Evolutionary conservation across 2,888 invertebrate genomes (phyloP).

Genomic region (Andrena minutula): DNA sequence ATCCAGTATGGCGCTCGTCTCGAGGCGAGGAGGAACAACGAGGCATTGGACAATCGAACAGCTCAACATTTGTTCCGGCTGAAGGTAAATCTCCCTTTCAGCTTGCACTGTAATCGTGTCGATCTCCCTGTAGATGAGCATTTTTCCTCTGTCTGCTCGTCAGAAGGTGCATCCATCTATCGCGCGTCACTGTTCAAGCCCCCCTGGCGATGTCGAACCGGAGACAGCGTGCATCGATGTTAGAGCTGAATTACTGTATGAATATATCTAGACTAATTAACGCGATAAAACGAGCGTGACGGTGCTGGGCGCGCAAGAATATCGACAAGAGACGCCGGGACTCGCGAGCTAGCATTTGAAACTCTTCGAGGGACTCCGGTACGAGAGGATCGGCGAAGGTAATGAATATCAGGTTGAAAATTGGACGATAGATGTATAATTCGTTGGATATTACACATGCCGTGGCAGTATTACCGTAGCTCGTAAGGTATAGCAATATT

Average conservation of each 20-base stretch:
- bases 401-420: conserved; percentile 25
- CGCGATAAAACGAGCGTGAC: conserved; percentile 14
- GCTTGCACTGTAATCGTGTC: too few relatives aligned
- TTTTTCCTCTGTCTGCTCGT: background rate
- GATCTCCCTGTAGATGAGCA: too few relatives aligned
- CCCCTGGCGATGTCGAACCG: conserved; percentile 7
- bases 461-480: conserved; percentile 82
- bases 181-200: conserved; percentile 19
- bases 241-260: conserved; percentile 46
- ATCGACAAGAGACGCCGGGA: background rate
- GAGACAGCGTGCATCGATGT: conserved; percentile 48
- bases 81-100: conserved; percentile 55
- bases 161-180: background rate
- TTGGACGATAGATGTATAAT: conserved; percentile 42
- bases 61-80: conserved; percentile 52
- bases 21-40: conserved; percentile 46
- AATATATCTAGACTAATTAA: conserved; percentile 37
- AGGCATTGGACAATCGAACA: conserved; percentile 63
- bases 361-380: background rate
- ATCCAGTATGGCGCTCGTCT: conserved; percentile 15
- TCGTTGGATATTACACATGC: conserved; percentile 73
- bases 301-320: conserved; percentile 14
- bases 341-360: background rate
- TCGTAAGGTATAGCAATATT: conserved; percentile 79
- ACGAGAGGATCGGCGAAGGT: background rate